Conservation (phyloP, 2,888 invertebrate species). For the Caenorhabditis doughertyi region DNA sequence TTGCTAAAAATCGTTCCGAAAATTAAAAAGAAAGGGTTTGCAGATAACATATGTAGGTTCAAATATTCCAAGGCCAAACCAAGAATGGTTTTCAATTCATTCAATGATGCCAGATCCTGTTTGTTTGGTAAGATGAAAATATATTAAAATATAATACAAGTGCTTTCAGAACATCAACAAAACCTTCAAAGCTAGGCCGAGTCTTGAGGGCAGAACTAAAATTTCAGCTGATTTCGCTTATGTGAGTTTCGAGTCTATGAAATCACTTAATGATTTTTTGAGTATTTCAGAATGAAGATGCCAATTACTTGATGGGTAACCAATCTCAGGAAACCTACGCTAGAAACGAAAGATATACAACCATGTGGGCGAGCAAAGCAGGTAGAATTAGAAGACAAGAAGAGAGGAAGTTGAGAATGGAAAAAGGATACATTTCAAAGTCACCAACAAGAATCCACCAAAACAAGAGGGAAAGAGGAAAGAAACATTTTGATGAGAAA, state of each 20-base stretch:
- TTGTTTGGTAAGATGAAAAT: neutral
- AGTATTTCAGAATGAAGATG: slow-evolving; percentile 8
- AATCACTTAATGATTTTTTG: neutral
- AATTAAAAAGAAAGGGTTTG: neutral
- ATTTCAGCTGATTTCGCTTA: slow-evolving; percentile 18
- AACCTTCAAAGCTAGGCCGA: neutral
- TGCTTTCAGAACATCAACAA: slow-evolving; percentile 2
- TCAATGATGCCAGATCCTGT: neutral
- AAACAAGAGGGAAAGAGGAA: neutral
- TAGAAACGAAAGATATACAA: neutral
- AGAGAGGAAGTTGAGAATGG: neutral
- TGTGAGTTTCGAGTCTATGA: neutral
- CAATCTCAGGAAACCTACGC: neutral
- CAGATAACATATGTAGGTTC: slow-evolving; percentile 6
- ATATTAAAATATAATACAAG: neutral
- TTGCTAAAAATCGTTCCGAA: neutral
- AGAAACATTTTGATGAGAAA: neutral
- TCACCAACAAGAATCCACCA: too few relatives aligned
- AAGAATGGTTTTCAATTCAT: slow-evolving; percentile 3
- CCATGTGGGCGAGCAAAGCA: neutral
- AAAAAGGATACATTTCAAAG: too few relatives aligned
- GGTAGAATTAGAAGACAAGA: neutral
- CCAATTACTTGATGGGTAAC: neutral
- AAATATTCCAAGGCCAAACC: neutral
- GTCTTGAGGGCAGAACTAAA: neutral